Percentiles rank a stretch among this genome's conserved stretches.
Conservation (phyloP, 2,797 vertebrate genomes). For the Gymnoscopelus microlampas region DNA sequence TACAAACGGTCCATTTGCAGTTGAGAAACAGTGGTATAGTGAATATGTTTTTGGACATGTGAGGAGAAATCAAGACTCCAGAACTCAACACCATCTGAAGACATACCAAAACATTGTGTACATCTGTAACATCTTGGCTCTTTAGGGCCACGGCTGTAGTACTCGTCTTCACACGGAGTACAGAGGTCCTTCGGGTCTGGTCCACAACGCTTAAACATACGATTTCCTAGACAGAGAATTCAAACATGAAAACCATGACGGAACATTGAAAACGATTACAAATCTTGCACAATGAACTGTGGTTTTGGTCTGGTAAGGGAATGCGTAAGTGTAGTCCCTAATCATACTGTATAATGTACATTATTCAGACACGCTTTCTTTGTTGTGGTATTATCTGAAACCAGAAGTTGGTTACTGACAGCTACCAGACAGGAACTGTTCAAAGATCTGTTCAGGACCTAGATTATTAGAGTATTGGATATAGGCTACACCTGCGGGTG, state of each 20-base stretch:
- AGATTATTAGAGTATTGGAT: not conserved
- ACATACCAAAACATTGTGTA: conserved; percentile 74
- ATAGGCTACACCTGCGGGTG: conserved; percentile 13
- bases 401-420: conserved; percentile 52
- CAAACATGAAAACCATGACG: conserved; percentile 2
- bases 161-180: conserved; percentile 47
- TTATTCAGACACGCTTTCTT: conserved; percentile 11
- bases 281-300: not conserved
- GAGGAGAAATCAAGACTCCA: too few species aligned
- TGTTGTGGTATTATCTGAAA: conserved; percentile 71
- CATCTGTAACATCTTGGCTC: rapidly evolving
- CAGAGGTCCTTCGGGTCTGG: conserved; percentile 40
- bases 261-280: not conserved
- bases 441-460: not conserved
- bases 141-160: not conserved
- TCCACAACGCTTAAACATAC: conserved; percentile 1
- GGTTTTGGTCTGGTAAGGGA: not conserved
- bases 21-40: too few species aligned
- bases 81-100: too few species aligned
- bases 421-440: conserved; percentile 38
- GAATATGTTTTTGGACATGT: too few species aligned
- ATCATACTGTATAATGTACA: not conserved
- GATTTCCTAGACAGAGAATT: conserved; percentile 69
- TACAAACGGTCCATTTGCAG: too few species aligned
- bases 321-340: not conserved